These are phyloP conservation scores for Aurelia sp. DNA, from an alignment of 30 jellyfish, hydroid and myxozoan species.

Conservation along the genomic window DNA sequence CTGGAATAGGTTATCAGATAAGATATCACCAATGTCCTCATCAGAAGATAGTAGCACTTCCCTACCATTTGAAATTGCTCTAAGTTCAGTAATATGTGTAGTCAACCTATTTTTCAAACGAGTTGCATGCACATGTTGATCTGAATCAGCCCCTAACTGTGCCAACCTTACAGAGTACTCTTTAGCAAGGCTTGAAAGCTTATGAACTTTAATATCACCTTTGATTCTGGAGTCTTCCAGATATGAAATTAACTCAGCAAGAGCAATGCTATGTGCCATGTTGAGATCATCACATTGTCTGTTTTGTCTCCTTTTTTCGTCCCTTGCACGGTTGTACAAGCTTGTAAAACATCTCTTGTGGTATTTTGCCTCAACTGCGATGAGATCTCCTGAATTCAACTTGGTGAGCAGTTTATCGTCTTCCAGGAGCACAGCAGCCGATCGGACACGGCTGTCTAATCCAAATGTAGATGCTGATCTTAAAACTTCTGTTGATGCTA, in stretches of 20 bases:
- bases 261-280: constrained; percentile 40
- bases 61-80: constrained; percentile 36
- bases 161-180: too few species aligned
- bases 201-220: constrained; percentile 16
- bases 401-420: constrained; percentile 31
- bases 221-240: constrained; percentile 5
- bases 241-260: constrained; percentile 49
- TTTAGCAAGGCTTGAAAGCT: too few species aligned
- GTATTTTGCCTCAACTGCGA: constrained; percentile 27
- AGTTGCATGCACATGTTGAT: constrained; percentile 39
- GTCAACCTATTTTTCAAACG: constrained; percentile 29
- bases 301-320: constrained; percentile 3
- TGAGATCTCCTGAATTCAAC: constrained; percentile 29
- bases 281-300: constrained; percentile 4
- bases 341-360: constrained; percentile 26
- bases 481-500: constrained; percentile 16
- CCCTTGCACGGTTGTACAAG: constrained; percentile 36
- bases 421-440: too few species aligned
- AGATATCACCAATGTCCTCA: constrained; percentile 23
- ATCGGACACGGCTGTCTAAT: too few species aligned
- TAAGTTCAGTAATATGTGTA: constrained; percentile 7
- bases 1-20: constrained; percentile 23
- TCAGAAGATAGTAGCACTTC: constrained; percentile 36
- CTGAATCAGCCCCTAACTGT: too few species aligned
- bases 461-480: constrained; percentile 32